A percentile compares a stretch with the other conserved stretches of the same genome.
phyloP scores from a whole-genome alignment of 1,140 invertebrate genomes.

The Diuraphis noxia region DNA sequence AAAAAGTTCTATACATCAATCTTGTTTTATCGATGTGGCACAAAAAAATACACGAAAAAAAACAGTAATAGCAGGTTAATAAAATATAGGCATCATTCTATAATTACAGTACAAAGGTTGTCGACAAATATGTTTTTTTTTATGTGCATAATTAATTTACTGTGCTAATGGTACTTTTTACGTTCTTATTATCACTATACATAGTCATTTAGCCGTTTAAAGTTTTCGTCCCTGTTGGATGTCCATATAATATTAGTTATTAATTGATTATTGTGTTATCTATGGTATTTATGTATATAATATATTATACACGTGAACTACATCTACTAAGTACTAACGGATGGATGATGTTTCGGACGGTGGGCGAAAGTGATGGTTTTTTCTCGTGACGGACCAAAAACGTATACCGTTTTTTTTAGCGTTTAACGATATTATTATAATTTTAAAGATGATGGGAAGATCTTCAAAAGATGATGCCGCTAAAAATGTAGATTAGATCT shows the following conservation, averaged over 20 bases:
- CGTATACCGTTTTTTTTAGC: not conserved
- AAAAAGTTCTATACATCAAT: too few species aligned
- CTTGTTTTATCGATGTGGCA: too few species aligned
- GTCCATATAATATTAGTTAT: not conserved
- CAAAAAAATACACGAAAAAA: too few species aligned
- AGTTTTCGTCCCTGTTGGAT: not conserved
- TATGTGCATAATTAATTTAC: too few species aligned
- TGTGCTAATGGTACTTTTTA: too few species aligned
- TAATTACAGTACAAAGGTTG: too few species aligned
- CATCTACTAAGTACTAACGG: too few species aligned
- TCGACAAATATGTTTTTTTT: too few species aligned
- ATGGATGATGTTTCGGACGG: not conserved
- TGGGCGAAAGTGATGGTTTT: not conserved
- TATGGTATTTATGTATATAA: too few species aligned
- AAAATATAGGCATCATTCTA: too few species aligned
- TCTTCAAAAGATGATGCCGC: slow-evolving; percentile 8
- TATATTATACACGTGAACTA: not conserved
- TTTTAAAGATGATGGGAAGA: not conserved
- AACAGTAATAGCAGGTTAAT: too few species aligned
- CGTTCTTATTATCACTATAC: too few species aligned
- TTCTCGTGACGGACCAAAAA: not conserved
- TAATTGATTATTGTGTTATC: not conserved
- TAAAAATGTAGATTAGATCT: slow-evolving; percentile 16
- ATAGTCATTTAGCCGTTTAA: not conserved
- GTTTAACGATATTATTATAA: not conserved